Base-by-base conservation (phyloP, 2,888 invertebrate genomes). In the Elegia similella region DNA sequence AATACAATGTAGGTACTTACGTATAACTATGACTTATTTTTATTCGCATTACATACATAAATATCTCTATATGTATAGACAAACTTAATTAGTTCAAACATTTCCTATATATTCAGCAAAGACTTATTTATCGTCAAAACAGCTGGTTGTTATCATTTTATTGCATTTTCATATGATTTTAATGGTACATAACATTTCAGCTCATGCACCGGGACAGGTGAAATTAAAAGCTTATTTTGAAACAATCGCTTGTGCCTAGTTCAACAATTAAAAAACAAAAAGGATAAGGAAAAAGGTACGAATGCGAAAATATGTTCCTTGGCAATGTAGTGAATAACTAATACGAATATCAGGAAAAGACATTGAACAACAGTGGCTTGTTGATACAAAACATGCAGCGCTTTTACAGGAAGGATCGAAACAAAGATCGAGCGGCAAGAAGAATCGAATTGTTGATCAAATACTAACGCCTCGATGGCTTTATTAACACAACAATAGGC, bases 301-400 rank as follows among this genome's bases (percentile, higher is more conserved):
- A 38, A 38, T 38, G n/a, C 10, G 38, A 3, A n/a, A 38, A 38
- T 38, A 1, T 32, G 32, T 34, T 17, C 50, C 34, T 56, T 63
- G 60, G 59, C 60, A 57, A 56, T 54, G 56, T 56, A 55, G 42
- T 6, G 50, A 34, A 50, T 50, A 8, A 32, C 8, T 50, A 50
- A 50, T 15, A 16, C 38, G 17, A 50, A 34, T 1, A 6, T 30
- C 38, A 50, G 50, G 50, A 34, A 48, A 50, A 50, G 50, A 38
- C 34, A 32, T n/a, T 23, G 15, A 34, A 34, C 32, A 23, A 6
- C 23, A 38, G 12, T n/a, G 3, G 8, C 10, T 23, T 23, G 23
- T n/a, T n/a, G n/a, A 46, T n/a, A 23, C 23, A 46, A 23, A 23
- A 46, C 23, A 46, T 17, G 46, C 46, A 46, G 23, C 23, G 46